Conservation (phyloP, 2,888 invertebrate species). For the Azorinus chamasolen region DNA sequence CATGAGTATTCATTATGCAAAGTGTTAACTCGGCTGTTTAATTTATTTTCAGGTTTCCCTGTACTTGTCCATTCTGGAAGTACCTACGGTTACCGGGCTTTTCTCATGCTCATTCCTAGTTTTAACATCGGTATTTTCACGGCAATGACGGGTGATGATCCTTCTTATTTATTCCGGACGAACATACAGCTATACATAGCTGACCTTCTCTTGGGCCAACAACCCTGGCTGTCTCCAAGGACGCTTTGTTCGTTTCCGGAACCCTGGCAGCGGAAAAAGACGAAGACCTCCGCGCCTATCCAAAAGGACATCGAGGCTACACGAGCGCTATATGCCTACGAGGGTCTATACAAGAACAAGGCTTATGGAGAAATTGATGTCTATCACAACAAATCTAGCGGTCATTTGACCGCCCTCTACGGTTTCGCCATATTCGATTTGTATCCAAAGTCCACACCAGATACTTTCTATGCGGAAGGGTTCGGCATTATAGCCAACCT, state of each 20-base stretch:
- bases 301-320: slow-evolving; percentile 27
- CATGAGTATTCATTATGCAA: too few relatives aligned
- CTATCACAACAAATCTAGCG: slow-evolving; percentile 9
- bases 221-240: slow-evolving; percentile 80
- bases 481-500: slow-evolving; percentile 37
- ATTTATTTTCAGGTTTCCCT: slow-evolving; percentile 71
- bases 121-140: slow-evolving; percentile 72
- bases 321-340: slow-evolving; percentile 43
- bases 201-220: slow-evolving; percentile 77
- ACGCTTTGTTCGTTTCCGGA: slow-evolving; percentile 81
- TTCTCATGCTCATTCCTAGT: slow-evolving; percentile 73
- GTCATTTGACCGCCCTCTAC: slow-evolving; percentile 24
- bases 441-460: slow-evolving; percentile 45
- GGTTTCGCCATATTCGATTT: slow-evolving; percentile 52
- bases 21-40: too few relatives aligned
- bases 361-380: slow-evolving; percentile 66
- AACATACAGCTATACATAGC: slow-evolving; percentile 75
- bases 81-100: slow-evolving; percentile 75
- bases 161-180: slow-evolving; percentile 62
- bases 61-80: slow-evolving; percentile 76
- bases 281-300: slow-evolving; percentile 6
- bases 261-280: slow-evolving; percentile 60
- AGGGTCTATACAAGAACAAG: slow-evolving; percentile 62
- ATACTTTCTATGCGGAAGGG: slow-evolving; percentile 58
- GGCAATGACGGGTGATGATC: slow-evolving; percentile 73